Evolutionary conservation across 2,113 vertebrate species (phyloP), one percentile per base, ranked within the genome.

Genomic region (Micronisus gabar): DNA sequence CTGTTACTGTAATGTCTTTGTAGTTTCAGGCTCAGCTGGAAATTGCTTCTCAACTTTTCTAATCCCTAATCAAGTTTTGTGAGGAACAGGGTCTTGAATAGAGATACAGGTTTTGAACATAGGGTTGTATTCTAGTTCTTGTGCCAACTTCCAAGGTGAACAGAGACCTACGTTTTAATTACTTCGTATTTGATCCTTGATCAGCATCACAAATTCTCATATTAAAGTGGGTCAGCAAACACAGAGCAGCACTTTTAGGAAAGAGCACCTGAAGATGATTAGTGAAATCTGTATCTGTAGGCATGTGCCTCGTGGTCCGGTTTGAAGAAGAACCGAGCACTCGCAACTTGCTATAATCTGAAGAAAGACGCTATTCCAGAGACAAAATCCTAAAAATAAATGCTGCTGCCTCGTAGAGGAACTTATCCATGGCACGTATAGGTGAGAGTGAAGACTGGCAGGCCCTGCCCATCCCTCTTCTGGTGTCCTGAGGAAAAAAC

Each of bases 291-390:
- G 18, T 40, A 10, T 58, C 27, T 74, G 19, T 40, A 66, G 27
- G 15, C 5, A 20, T 8, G 10, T 74, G 32, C 52, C 56, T 70
- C 2, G 0, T 32, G 38, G 61, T 47, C 63, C 0, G 1, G 12
- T 66, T 25, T 41, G 62, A 53, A 91, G 75, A 48, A 61, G 50
- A 66, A 38, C 30, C 0, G 2, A 55, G 27, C 47, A 13, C 20
- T 55, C 27, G 47, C 23, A 67, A 15, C 20, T 75, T 71, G 26
- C 62, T 11, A 11, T 80, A 41, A 75, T 26, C 38, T 74, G 67
- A 70, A 84, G 36, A 56, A 48, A 68, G 15, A 73, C 40, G 47
- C 8, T 84, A 26, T 53, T 58, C 43, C 13, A 23, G 68, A 85
- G 62, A 19, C 2, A 36, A 48, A 67, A 45, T 59, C 75, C 30